These are phyloP conservation scores for Nannospalax galili DNA, from an alignment of 2,113 vertebrate species.

Conservation along the genomic window DNA sequence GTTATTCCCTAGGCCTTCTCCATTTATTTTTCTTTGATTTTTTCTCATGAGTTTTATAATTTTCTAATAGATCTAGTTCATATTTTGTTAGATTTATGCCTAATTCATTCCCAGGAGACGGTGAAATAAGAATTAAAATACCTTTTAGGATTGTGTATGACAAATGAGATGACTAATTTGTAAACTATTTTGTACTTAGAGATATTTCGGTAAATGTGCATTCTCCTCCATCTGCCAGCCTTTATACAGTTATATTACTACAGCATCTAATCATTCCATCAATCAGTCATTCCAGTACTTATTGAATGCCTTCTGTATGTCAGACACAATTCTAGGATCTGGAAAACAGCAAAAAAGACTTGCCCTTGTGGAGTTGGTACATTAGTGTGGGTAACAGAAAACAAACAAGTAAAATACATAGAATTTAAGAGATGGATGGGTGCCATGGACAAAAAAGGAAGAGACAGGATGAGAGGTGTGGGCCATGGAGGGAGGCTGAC, in stretches of 20 bases:
- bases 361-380: neutral
- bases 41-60: neutral
- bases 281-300: neutral
- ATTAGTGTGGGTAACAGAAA: neutral
- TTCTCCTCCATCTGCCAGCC: neutral
- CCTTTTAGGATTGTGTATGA: neutral
- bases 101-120: neutral
- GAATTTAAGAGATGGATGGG: neutral
- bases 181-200: neutral
- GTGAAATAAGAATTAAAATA: slow-evolving; percentile 20
- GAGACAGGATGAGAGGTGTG: neutral
- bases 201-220: neutral
- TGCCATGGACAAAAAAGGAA: neutral
- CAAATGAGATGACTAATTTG: neutral
- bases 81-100: neutral
- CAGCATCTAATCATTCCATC: neutral
- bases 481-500: neutral
- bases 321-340: neutral
- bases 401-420: neutral
- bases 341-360: neutral
- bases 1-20: neutral
- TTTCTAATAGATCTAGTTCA: neutral
- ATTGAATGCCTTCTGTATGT: neutral
- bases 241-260: neutral
- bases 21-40: neutral